Base-by-base conservation (phyloP, 2,888 invertebrate species). In the Thereva unica region DNA sequence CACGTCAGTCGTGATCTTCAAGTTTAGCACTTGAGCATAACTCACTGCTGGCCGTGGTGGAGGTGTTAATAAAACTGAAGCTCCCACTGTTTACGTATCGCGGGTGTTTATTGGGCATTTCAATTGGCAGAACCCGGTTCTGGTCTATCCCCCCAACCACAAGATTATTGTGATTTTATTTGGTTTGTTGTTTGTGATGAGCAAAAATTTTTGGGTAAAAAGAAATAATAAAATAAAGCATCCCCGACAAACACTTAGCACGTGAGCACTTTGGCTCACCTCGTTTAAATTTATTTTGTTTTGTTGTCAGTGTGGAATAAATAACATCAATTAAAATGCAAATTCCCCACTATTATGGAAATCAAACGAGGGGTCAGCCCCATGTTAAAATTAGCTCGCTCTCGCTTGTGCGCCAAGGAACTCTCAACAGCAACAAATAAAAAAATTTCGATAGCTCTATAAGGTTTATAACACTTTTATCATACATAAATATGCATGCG, bases 301-400 rank as follows among this genome's bases (percentile, higher is more conserved):
- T 10, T 23, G 41, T 55, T 40, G 40, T 7, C 12, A 1, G 7
- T 40, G 41, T 12, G 40, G 3, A 10, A 12, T 10, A 64, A 64
- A 55, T n/a, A 67, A 64, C 64, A 35, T 35, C 42, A 44, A 67
- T 67, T 64, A 67, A 64, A 53, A 67, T 67, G 67, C 63, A 56
- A 67, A 67, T 64, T 56, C 63, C 45, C 54, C 55, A 61, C 41
- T 64, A 49, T 67, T 67, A 67, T 67, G 67, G 37, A 63, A 67
- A 67, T 67, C 38, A 12, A 49, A 56, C 56, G 41, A 45, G 49
- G 55, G 49, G 10, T 49, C 12, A 41, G 12, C 1, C 10, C 10
- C 7, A 23, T 56, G 12, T 7, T 41, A 42, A n/a, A n/a, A n/a
- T n/a, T n/a, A n/a, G n/a, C n/a, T n/a, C n/a, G n/a, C n/a, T n/a